phyloP scores from a whole-genome alignment of 2,888 invertebrate species.

The Mythimna albipuncta region DNA sequence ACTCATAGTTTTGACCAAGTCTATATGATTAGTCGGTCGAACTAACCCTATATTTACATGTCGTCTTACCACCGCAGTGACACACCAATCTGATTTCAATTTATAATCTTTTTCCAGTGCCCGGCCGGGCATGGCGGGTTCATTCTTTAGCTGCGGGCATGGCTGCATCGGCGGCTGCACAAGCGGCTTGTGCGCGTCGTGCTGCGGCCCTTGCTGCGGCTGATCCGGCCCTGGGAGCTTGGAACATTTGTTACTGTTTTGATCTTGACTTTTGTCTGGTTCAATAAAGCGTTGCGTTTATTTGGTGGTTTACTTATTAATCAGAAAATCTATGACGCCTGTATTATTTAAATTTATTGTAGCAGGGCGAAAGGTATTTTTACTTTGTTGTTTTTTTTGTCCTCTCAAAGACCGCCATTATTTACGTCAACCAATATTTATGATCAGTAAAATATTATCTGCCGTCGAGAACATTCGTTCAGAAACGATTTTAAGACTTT shows the following conservation, averaged over 20 bases:
- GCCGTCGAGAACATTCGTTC: too few relatives aligned
- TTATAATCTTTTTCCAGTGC: slow-evolving; percentile 69
- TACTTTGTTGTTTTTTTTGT: too few relatives aligned
- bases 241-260: slow-evolving; percentile 10
- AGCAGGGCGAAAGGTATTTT: too few relatives aligned
- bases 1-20: background rate
- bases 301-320: slow-evolving; percentile 14
- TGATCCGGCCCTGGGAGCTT: slow-evolving; percentile 40
- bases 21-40: background rate
- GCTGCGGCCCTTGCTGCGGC: slow-evolving; percentile 82
- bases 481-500: too few relatives aligned
- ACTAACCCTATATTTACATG: background rate
- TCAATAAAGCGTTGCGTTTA: slow-evolving; percentile 45
- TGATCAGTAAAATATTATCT: too few relatives aligned
- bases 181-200: slow-evolving; percentile 79
- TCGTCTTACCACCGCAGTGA: background rate
- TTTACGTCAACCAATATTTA: too few relatives aligned
- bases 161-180: slow-evolving; percentile 85
- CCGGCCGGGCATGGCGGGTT: slow-evolving; percentile 80
- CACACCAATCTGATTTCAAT: background rate
- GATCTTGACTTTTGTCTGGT: background rate
- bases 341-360: too few relatives aligned
- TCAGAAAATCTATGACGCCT: background rate
- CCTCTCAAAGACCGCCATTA: too few relatives aligned
- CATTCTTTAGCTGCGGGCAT: slow-evolving; percentile 83